These are phyloP conservation scores for Trissolcus basalis DNA, from an alignment of 1,140 invertebrate species.

Conservation along the genomic window DNA sequence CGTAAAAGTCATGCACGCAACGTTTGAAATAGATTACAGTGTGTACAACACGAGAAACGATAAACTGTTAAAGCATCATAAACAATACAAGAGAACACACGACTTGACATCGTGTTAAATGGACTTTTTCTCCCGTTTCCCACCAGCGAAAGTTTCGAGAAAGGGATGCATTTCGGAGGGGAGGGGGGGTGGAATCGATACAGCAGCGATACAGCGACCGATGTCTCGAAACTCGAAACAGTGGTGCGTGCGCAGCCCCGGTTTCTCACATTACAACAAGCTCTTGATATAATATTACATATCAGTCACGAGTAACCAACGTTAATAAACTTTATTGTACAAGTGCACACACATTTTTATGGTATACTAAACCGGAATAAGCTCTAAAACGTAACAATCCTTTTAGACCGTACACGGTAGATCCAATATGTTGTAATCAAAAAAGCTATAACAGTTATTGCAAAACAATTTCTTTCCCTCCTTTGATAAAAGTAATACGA, in stretches of 20 bases:
- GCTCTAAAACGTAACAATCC: constrained; percentile 15
- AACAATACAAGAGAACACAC: constrained; percentile 24
- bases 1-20: too few species aligned
- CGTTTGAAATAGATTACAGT: background rate
- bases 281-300: constrained; percentile 65
- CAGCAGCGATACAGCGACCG: constrained; percentile 73
- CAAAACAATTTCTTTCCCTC: constrained; percentile 2
- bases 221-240: constrained; percentile 75
- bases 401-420: constrained; percentile 14
- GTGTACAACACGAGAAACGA: background rate
- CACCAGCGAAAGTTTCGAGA: constrained; percentile 57
- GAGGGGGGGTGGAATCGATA: constrained; percentile 74
- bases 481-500: too few species aligned
- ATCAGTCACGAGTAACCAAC: constrained; percentile 62
- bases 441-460: constrained; percentile 3
- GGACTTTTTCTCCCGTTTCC: constrained; percentile 55
- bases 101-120: constrained; percentile 62
- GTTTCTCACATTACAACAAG: constrained; percentile 61
- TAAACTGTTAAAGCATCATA: constrained; percentile 15
- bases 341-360: constrained; percentile 30
- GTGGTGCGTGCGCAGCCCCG: constrained; percentile 68
- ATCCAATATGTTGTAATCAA: constrained; percentile 10
- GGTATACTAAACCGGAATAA: constrained; percentile 27
- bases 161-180: constrained; percentile 58
- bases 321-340: constrained; percentile 47